Conservation (phyloP, 64 coral and sea anemone genomes). For the Montipora efflorescens region DNA sequence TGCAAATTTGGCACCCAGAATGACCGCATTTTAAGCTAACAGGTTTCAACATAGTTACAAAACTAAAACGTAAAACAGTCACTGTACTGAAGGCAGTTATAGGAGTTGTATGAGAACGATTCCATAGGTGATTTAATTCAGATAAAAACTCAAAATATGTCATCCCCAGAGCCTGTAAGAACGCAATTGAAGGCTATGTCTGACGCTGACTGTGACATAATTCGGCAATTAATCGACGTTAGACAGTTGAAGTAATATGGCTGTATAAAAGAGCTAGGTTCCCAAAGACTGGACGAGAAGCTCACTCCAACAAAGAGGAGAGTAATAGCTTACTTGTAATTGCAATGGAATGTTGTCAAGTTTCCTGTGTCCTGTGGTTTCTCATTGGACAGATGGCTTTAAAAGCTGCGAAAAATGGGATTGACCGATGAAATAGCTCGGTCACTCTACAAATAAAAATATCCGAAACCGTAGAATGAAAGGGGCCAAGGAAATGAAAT, state of each 20-base stretch:
- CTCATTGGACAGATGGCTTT: not conserved
- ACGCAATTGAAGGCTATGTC: not conserved
- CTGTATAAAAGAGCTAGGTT: not conserved
- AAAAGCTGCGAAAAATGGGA: not conserved
- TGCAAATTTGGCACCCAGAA: not conserved
- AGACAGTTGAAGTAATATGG: not conserved
- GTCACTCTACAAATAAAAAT: not conserved
- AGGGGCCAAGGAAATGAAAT: not conserved
- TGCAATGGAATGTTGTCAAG: not conserved
- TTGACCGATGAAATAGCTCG: not conserved
- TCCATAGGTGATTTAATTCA: not conserved
- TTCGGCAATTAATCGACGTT: not conserved
- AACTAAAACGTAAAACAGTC: not conserved
- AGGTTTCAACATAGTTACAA: not conserved
- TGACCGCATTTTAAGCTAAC: not conserved
- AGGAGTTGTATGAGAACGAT: not conserved
- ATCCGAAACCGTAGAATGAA: not conserved
- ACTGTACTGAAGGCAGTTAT: not conserved
- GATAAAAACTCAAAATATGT: not conserved
- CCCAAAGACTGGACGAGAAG: not conserved
- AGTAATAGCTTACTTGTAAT: not conserved
- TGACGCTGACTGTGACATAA: not conserved
- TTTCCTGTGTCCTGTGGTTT: not conserved
- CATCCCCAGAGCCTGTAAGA: not conserved
- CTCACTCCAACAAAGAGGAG: not conserved